These are phyloP conservation scores for Aurelia aurita complex sp. Pacific DNA, from an alignment of 30 jellyfish, hydroid and myxozoan species.

Conservation along the genomic window DNA sequence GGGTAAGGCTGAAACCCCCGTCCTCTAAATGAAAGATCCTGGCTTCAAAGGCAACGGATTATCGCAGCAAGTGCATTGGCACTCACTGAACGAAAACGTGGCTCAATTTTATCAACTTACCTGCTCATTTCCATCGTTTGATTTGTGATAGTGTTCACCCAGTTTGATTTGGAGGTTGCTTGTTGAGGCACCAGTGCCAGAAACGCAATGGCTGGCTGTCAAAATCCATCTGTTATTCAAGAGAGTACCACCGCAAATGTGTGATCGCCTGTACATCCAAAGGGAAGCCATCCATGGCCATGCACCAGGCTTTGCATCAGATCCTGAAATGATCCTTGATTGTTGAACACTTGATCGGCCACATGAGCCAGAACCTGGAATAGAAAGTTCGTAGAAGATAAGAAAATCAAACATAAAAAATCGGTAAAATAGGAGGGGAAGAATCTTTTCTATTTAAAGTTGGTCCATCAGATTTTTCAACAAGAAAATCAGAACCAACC, in stretches of 20 bases:
- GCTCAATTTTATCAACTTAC: neutral
- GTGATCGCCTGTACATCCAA: constrained; percentile 42
- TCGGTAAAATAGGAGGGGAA: too few species aligned
- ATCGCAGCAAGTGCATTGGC: too few species aligned
- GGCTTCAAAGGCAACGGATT: too few species aligned
- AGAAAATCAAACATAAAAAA: too few species aligned
- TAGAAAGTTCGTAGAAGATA: too few species aligned
- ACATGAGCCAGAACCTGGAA: constrained; percentile 23
- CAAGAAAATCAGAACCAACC: too few species aligned
- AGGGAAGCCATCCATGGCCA: constrained; percentile 98
- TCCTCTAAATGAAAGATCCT: too few species aligned
- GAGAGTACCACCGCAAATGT: constrained; percentile 84
- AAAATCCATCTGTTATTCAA: constrained; percentile 68
- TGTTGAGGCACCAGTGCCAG: constrained; percentile 36
- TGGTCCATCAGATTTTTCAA: too few species aligned
- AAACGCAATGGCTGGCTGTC: constrained; percentile 86
- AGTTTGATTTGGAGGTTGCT: constrained; percentile 50
- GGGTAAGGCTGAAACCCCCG: too few species aligned
- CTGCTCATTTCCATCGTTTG: constrained; percentile 54
- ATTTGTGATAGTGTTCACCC: constrained; percentile 77
- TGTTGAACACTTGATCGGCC: constrained; percentile 69
- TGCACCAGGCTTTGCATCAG: constrained; percentile 79
- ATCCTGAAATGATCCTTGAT: constrained; percentile 68
- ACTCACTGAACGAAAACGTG: too few species aligned
- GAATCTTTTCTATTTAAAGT: too few species aligned